These are phyloP conservation scores for Archaeoteleia sp. DNA, from an alignment of 2,888 invertebrate species.

Conservation along the genomic window DNA sequence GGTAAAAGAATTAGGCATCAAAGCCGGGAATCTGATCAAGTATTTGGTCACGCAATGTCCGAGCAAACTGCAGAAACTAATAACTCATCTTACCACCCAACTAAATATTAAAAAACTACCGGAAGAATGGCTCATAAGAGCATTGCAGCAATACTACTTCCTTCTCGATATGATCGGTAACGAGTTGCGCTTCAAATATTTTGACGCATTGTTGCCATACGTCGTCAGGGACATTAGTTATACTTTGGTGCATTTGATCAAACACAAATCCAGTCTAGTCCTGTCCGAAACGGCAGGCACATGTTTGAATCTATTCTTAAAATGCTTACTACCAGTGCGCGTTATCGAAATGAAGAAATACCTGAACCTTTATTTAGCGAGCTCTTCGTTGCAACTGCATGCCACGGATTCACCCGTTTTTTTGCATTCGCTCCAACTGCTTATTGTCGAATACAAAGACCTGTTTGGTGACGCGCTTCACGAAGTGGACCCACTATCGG, in stretches of 20 bases:
- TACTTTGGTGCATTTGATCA: constrained; percentile 77
- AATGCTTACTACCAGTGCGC: constrained; percentile 73
- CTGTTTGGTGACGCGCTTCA: constrained; percentile 75
- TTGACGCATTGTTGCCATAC: constrained; percentile 76
- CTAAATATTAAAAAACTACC: constrained; percentile 75
- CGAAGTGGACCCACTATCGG: constrained; percentile 77
- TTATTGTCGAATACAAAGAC: constrained; percentile 77
- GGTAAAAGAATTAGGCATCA: constrained; percentile 73
- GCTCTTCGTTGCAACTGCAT: constrained; percentile 75
- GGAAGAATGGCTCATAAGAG: constrained; percentile 70
- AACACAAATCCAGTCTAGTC: constrained; percentile 65
- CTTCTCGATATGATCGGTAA: constrained; percentile 76
- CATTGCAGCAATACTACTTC: constrained; percentile 78
- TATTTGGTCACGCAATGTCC: constrained; percentile 71
- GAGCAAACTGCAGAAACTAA: constrained; percentile 76
- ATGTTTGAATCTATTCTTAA: constrained; percentile 75
- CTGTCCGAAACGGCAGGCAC: constrained; percentile 61
- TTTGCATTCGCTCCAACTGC: constrained; percentile 76
- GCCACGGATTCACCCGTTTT: constrained; percentile 45
- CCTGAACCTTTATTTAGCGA: constrained; percentile 77
- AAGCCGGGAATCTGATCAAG: constrained; percentile 54
- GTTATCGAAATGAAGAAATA: constrained; percentile 76
- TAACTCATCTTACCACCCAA: constrained; percentile 76
- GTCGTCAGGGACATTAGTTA: constrained; percentile 78
- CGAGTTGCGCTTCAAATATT: constrained; percentile 65